phyloP scores from a whole-genome alignment of 1,140 invertebrate species.

The Mesaphorura yosii region DNA sequence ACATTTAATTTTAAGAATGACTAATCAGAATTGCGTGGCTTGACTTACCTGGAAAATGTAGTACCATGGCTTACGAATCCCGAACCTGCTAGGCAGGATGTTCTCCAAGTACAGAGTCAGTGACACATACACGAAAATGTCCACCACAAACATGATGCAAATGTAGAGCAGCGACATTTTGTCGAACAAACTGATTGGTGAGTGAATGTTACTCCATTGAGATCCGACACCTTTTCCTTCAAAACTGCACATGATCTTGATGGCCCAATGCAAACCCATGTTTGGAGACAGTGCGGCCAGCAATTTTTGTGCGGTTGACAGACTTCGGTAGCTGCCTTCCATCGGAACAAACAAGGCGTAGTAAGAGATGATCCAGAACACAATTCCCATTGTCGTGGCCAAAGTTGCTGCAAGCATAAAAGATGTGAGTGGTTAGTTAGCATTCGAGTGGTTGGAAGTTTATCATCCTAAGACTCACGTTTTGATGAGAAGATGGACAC shows the following conservation, averaged over 20 bases:
- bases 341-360: not conserved
- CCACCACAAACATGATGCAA: conserved; percentile 36
- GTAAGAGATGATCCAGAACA: conserved; percentile 15
- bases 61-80: conserved; percentile 59
- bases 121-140: conserved; percentile 36
- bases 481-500: conserved; percentile 23
- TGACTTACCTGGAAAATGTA: conserved; percentile 50
- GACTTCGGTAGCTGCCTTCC: conserved; percentile 3
- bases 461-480: conserved; percentile 10
- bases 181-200: conserved; percentile 40
- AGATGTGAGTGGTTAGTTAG: not conserved
- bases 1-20: too few species aligned
- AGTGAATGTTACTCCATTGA: conserved; percentile 43
- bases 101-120: conserved; percentile 54
- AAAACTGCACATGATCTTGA: conserved; percentile 20
- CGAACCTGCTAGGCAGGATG: conserved; percentile 56
- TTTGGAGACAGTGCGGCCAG: conserved; percentile 15
- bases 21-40: too few species aligned
- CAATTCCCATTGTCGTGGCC: conserved; percentile 15
- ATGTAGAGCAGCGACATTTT: conserved; percentile 39
- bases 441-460: too few species aligned
- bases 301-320: conserved; percentile 5
- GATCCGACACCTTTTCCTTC: conserved; percentile 38
- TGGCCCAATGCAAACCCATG: conserved; percentile 17
- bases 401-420: conserved; percentile 16